Base-by-base conservation (phyloP, 2,888 invertebrate genomes). In the Athalia circularis region DNA sequence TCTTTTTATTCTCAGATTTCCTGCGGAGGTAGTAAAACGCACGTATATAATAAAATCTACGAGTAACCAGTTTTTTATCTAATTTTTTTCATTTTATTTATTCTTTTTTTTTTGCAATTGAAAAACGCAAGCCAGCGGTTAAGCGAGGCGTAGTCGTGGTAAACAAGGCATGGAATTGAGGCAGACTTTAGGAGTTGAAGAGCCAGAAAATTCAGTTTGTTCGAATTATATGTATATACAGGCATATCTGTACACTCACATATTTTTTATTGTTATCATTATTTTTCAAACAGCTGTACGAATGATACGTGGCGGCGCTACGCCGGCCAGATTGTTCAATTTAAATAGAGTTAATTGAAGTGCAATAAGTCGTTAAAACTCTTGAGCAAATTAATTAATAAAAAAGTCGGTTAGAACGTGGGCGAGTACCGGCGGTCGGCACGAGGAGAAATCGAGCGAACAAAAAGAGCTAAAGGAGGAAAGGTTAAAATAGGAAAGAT, bases 331-430 rank as follows among this genome's bases (percentile, higher is more conserved):
- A 85, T 87, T 86, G 84, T 85, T 84, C 84, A 84, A 85, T 88
- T 88, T 83, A 85, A 85, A 86, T 86, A 84, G 84, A 86, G 85
- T 86, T 88, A 86, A 88, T 88, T 86, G 85, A 87, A 88, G 87
- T 87, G 87, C 86, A 86, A 88, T 88, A 86, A 88, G 86, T 86
- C 87, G 86, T 87, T 86, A 84, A 86, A 86, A 87, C 85, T 88
- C 87, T 85, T 85, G 85, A 84, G 83, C 85, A 84, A 86, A 86
- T 87, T 88, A 87, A 88, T 88, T 88, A 87, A 86, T 85, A 85
- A 83, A 83, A 86, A 86, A 87, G 85, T 84, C 83, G 83, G 84
- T 83, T 82, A 82, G 82, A 85, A 83, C 81, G 83, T 81, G 82
- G 82, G 79, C 78, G 80, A 29, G 29, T 80, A 79, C 82, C 81